Evolutionary conservation across 2,888 invertebrate genomes (phyloP).

Genomic region (Kryphioiulus occultus): DNA sequence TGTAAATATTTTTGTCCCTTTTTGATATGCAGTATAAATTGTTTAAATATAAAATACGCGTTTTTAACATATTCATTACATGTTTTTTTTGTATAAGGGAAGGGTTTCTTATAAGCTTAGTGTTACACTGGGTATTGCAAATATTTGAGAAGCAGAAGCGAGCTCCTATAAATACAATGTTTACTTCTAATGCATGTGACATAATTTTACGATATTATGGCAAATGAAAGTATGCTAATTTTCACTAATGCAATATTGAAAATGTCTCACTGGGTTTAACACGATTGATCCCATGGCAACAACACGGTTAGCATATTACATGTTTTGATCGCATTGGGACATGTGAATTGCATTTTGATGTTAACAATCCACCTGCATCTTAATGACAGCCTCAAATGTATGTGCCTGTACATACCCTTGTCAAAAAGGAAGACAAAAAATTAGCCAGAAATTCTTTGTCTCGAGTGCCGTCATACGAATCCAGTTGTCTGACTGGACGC

Average conservation of each 20-base stretch:
- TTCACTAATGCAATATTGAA: not conserved
- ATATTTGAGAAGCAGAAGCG: too few species aligned
- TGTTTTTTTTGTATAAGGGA: too few species aligned
- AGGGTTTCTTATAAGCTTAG: too few species aligned
- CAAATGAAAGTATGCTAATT: not conserved
- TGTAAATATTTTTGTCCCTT: too few species aligned
- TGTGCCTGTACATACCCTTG: not conserved
- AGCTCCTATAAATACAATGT: too few species aligned
- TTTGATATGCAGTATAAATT: too few species aligned
- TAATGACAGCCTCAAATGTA: not conserved
- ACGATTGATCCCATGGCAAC: not conserved
- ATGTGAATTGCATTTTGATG: not conserved
- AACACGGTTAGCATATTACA: not conserved
- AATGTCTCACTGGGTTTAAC: not conserved
- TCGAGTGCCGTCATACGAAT: not conserved
- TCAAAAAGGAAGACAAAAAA: not conserved
- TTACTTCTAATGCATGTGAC: too few species aligned
- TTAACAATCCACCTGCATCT: not conserved
- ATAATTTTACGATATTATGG: too few species aligned
- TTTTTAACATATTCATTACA: too few species aligned
- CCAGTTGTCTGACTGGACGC: conserved; percentile 6
- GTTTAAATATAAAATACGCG: too few species aligned
- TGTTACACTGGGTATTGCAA: too few species aligned
- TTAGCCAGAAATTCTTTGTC: not conserved
- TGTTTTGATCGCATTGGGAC: too few species aligned